Evolutionary conservation across 2,888 invertebrate species (phyloP), one percentile per base, ranked within the genome.

Genomic region (Antitype chi): DNA sequence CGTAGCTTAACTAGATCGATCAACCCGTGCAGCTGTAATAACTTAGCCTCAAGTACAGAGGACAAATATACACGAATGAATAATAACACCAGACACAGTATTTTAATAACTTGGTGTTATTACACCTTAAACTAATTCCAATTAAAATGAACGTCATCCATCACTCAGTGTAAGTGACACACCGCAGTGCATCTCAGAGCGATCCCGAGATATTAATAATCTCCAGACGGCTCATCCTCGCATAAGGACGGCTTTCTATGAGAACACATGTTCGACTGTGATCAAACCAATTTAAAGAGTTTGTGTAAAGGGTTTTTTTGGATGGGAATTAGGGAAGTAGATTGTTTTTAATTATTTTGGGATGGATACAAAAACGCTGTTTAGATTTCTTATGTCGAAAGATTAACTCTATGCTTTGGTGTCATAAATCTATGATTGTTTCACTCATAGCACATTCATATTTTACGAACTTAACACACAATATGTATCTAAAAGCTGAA

Each of bases 201-300:
- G 60, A 73, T 79, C 64, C 52, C 9, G 60, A 79, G 84, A 84
- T 86, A 87, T 76, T 82, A 82, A 82, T 87, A 82, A 80, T 87
- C 70, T 70, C 55, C 68, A 82, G 74, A 74, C 82, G 25, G 43
- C 6, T 62, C 71, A n/a, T 25, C n/a, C 49, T 70, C 52, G 52
- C 47, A 74, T 70, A 81, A 74, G 49, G 70, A 70, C 23, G 38
- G 70, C 74, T 73, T 63, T 82, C 43, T 86, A 75, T 32, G 67
- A 53, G 52, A 66, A 73, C 85, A 85, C 71, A 80, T 86, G 85
- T 66, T 74, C 20, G 6, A 49, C 47, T 74, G 68, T 81, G 62
- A 82, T 82, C 66, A 60, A 69, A 85, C 70, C 55, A 52, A 63
- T 32, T 60, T 52, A 1, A 53, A 57, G 32, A 67, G 69, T 53